These are phyloP conservation scores for Tangara arthus DNA, from an alignment of 2,797 vertebrate genomes.

Conservation along the genomic window DNA sequence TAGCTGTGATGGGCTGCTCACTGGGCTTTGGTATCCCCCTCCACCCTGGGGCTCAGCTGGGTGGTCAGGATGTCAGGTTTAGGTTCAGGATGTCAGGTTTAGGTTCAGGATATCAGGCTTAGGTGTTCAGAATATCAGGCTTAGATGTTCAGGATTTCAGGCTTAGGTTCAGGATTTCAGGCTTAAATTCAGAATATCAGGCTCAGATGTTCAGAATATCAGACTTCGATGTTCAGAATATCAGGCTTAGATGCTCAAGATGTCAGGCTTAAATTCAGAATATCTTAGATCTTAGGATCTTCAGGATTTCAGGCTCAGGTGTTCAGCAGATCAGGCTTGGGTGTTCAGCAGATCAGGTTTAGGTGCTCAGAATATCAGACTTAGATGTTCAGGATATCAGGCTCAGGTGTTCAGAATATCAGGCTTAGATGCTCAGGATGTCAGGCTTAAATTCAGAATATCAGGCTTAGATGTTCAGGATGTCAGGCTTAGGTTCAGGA, in stretches of 20 bases:
- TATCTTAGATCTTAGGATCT: too few relatives aligned
- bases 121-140: not conserved
- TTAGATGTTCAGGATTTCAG: not conserved
- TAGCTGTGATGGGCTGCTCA: not conserved
- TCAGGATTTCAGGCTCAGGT: not conserved
- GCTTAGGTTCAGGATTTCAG: not conserved
- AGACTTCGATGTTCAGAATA: accelerated
- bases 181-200: not conserved
- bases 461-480: too few relatives aligned
- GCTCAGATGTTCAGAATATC: not conserved
- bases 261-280: too few relatives aligned
- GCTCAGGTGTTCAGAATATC: not conserved
- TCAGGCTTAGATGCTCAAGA: not conserved
- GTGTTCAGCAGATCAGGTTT: not conserved
- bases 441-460: not conserved
- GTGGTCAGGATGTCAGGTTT: not conserved
- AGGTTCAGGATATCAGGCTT: not conserved
- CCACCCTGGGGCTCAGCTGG: not conserved
- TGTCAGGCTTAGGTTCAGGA: not conserved
- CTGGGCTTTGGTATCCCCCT: not conserved
- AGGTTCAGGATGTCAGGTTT: not conserved
- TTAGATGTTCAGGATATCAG: not conserved
- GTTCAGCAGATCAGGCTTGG: not conserved
- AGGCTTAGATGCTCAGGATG: not conserved
- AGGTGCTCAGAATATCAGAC: not conserved